Base-by-base conservation (phyloP, 1,140 invertebrate species). In the Portunus trituberculatus region DNA sequence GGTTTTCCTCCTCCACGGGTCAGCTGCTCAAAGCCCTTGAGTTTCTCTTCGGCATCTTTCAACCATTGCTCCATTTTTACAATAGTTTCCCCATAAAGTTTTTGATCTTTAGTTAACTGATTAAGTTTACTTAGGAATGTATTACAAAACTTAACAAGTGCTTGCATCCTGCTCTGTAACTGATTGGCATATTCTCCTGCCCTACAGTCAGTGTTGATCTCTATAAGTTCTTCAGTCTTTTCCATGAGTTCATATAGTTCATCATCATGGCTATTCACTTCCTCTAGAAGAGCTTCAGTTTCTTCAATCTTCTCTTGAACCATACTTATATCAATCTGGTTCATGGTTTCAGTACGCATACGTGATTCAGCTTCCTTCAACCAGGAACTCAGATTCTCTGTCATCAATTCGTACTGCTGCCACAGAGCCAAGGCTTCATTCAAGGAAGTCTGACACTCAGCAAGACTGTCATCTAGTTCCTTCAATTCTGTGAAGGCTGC, bases 351-450 rank as follows among this genome's bases (percentile, higher is more conserved):
- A 76, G 97, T 97, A 96, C 98, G 98, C 0, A 99, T 98, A 97
- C 97, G 98, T 90, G 98, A 98, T 97, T 99, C 99, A 95, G 98
- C 98, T 90, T 98, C 98, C 96, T 98, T 99, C n/a, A 99, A 97
- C 98, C 98, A 99, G 0, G 98, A 97, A 0, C 98, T 97, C 12
- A 99, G 97, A 94, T 97, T 98, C 96, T 99, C 99, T 91, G 98
- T 98, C 28, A 98, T 97, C 3, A 97, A 97, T 96, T 99, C 98
- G 97, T 99, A 99, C 94, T 98, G 97, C 95, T 98, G 97, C 98
- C 98, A 99, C 8, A 98, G 97, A 82, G 97, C 97, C 39, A 99
- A 98, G 96, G 91, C 84, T 29, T 94, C 59, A 28, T 89, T 89
- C 4, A 96, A 89, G 14, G 95, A 45, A 28, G 45, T 91, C n/a